Evolutionary conservation across 2,113 vertebrate genomes (phyloP), one percentile per base, ranked within the genome.

Genomic region (Camelus bactrianus): DNA sequence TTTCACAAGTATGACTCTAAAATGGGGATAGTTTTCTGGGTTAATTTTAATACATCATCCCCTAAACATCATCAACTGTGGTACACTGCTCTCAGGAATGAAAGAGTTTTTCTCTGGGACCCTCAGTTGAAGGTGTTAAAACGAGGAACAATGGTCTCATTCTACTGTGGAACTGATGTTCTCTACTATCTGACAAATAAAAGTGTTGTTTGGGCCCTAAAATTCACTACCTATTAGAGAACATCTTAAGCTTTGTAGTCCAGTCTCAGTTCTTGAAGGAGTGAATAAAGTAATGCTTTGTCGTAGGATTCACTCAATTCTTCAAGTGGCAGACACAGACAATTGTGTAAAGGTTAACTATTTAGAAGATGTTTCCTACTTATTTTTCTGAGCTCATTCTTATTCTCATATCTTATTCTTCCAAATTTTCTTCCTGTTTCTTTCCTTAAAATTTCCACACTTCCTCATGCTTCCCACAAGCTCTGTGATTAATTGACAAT

Each of bases 1-100:
- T 73, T 93, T 81, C 75, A 93, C 20, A 83, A 69, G 56, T 69
- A 79, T 82, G 35, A 22, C 20, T 91, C 54, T 72, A 58, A 95
- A 93, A 88, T 19, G 1, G 20, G 30, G 48, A 67, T 8, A 7
- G 20, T 60, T 96, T 79, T 65, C 73, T 58, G 38, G 48, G 46
- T 73, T 64, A 42, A 91, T 91, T 67, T 96, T 70, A 91, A 58
- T 5, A 26, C 4, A 73, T 42, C 35, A 70, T 88, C 22, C 14
- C 42, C 16, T 80, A 81, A 69, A 46, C 60, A 77, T 75, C 20
- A 76, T 7, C 30, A 10, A 28, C 15, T 26, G 14, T 58, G 46
- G 62, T 11, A 72, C 7, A 90, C 17, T 32, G 28, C 22, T 64
- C 5, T 91, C 19, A 12, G 46, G 38, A 88, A 91, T 8, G 22